Base-by-base conservation (phyloP, 92 coral and sea anemone species). In the Isaurus tuberculatus region DNA sequence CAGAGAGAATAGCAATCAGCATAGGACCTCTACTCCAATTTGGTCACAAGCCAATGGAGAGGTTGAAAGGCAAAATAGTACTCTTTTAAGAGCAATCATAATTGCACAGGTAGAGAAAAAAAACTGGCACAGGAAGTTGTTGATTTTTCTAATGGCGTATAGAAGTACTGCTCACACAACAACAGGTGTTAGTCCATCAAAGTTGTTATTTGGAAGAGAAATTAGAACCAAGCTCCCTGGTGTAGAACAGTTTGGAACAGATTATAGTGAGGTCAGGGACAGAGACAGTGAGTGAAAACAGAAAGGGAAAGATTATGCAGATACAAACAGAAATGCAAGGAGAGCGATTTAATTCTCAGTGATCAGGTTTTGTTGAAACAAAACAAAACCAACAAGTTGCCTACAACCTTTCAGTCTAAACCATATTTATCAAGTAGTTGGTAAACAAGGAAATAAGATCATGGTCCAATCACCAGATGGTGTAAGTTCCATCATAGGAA, bases 41-140 rank as follows among this genome's bases (percentile, higher is more conserved):
- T 78, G 80, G 84, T 78, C 85, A 17, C 84, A 86, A 22, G 80
- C 89, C 2, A 86, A 79, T 46, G 89, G 89, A 7, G 85, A 86
- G 49, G 85, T 86, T 0, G 85, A 86, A 79, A 77, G 84, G 28
- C 85, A 86, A 46, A 86, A 86, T 32, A 60, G 72, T 26, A 75
- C 80, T 22, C 81, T 79, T 27, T 23, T 79, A 44, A 86, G 71
- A 58, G 53, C 65, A 53, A 67, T 70, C 8, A 48, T 44, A 74
- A 67, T 79, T 44, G 85, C 85, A 22, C 89, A 86, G 65, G 85
- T 79, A 19, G 86, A 86, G 70, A 57, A 44, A 29, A 55, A 43
- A 8, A 64, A 79, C 79, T 85, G 89, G 85, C 55, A 9, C 60
- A 86, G 70, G 22, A 85, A 86, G 30, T 48, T 79, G 32, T 25